These are phyloP conservation scores for Sthenelais limicola DNA, from an alignment of 2,888 invertebrate species.

Conservation along the genomic window DNA sequence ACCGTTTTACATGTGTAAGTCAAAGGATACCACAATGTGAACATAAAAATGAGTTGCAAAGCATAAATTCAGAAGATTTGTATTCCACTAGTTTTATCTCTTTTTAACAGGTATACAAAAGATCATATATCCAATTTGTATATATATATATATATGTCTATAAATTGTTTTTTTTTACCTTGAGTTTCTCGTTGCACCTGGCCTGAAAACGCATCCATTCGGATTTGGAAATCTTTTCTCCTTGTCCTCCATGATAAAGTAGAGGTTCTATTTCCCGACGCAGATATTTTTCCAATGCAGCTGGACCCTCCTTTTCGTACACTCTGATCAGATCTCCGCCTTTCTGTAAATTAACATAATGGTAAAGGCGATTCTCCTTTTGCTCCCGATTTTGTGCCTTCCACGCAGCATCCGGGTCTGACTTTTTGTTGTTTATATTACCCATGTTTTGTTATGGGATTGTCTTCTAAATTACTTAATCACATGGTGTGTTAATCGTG, in stretches of 20 bases:
- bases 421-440: slow-evolving; percentile 8
- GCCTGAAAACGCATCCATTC: slow-evolving; percentile 80
- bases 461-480: too few relatives aligned
- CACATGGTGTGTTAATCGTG: too few relatives aligned
- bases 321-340: slow-evolving; percentile 59
- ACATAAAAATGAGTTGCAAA: too few relatives aligned
- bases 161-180: slow-evolving; percentile 53
- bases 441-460: slow-evolving; percentile 24
- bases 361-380: slow-evolving; percentile 66
- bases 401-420: slow-evolving; percentile 67
- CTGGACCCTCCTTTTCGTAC: slow-evolving; percentile 60
- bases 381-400: slow-evolving; percentile 68
- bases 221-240: slow-evolving; percentile 56
- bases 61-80: too few relatives aligned
- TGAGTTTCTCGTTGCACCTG: slow-evolving; percentile 79
- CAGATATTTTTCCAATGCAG: slow-evolving; percentile 60
- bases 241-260: slow-evolving; percentile 67
- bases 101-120: too few relatives aligned
- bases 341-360: slow-evolving; percentile 63
- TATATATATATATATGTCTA: too few relatives aligned
- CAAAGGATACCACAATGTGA: too few relatives aligned
- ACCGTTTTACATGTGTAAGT: too few relatives aligned
- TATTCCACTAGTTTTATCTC: too few relatives aligned
- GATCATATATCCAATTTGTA: too few relatives aligned
- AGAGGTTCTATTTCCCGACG: slow-evolving; percentile 60